These are phyloP conservation scores for Drosophila heteroneura DNA, from an alignment of 2,888 invertebrate genomes.

Conservation along the genomic window DNA sequence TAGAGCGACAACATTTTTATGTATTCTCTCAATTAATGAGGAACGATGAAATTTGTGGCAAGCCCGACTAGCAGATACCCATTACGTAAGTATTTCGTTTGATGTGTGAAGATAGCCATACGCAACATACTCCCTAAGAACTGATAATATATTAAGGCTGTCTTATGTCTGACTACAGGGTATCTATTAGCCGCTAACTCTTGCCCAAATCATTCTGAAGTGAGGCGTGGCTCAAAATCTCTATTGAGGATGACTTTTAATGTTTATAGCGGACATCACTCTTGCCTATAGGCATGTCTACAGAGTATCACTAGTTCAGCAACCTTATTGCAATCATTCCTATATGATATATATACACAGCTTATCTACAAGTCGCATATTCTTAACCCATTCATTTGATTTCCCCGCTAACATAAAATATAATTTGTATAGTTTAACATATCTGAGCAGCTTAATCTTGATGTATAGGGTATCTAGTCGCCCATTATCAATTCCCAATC, in stretches of 20 bases:
- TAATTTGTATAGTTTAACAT: not conserved
- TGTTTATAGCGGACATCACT: no score
- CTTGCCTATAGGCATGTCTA: not conserved
- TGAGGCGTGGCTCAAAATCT: no score
- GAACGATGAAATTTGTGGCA: no score
- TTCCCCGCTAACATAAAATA: not conserved
- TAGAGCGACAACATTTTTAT: not conserved
- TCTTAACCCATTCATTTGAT: not conserved
- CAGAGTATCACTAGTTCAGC: not conserved
- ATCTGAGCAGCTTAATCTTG: not conserved
- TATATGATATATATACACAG: no score
- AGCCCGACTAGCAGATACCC: not conserved
- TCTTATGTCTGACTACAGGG: not conserved
- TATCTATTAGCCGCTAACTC: not conserved
- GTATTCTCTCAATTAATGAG: not conserved
- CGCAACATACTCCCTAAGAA: not conserved
- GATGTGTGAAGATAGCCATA: not conserved
- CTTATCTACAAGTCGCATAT: not conserved
- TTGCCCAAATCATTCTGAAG: not conserved
- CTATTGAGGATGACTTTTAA: no score
- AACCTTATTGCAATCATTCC: not conserved
- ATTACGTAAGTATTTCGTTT: not conserved
- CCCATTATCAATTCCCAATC: not conserved
- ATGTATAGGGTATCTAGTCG: constrained; percentile 14
- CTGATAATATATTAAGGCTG: no score